Conservation (phyloP, 2,888 invertebrate species). For the Graphium colonna region DNA sequence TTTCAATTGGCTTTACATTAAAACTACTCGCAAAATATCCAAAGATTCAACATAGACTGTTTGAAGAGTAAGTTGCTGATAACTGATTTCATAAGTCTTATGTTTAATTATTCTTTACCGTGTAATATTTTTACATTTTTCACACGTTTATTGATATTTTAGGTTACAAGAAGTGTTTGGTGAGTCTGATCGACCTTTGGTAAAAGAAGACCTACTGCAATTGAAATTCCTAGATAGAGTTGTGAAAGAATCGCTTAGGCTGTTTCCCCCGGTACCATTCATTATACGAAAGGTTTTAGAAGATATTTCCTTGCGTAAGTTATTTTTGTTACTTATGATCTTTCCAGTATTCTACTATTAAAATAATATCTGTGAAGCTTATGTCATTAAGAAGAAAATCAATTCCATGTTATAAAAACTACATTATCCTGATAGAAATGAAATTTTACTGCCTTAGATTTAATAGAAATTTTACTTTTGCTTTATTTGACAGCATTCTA, state of each 20-base stretch:
- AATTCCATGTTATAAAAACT: no score
- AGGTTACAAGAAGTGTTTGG: slow-evolving; percentile 59
- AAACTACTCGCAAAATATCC: slow-evolving; percentile 67
- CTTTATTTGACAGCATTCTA: no score
- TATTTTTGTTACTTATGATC: background rate
- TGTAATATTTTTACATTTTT: background rate
- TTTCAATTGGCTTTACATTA: slow-evolving; percentile 61
- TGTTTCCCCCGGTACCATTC: slow-evolving; percentile 67
- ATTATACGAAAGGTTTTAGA: slow-evolving; percentile 62
- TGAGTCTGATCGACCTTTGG: slow-evolving; percentile 51
- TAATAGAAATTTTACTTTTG: no score
- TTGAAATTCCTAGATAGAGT: slow-evolving; percentile 63
- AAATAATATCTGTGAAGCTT: background rate
- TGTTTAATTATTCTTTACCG: background rate
- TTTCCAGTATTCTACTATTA: background rate
- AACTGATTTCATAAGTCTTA: background rate
- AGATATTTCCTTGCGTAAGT: slow-evolving; percentile 64
- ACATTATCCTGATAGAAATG: no score
- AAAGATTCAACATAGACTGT: slow-evolving; percentile 65
- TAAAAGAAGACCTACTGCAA: slow-evolving; percentile 55
- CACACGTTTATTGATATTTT: slow-evolving; percentile 22
- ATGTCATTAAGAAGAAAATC: background rate
- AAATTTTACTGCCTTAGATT: no score
- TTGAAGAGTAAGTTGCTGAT: slow-evolving; percentile 57
- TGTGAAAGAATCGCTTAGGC: slow-evolving; percentile 59